Base-by-base conservation (phyloP, 2,888 invertebrate species). In the Mactromeris polynyma region DNA sequence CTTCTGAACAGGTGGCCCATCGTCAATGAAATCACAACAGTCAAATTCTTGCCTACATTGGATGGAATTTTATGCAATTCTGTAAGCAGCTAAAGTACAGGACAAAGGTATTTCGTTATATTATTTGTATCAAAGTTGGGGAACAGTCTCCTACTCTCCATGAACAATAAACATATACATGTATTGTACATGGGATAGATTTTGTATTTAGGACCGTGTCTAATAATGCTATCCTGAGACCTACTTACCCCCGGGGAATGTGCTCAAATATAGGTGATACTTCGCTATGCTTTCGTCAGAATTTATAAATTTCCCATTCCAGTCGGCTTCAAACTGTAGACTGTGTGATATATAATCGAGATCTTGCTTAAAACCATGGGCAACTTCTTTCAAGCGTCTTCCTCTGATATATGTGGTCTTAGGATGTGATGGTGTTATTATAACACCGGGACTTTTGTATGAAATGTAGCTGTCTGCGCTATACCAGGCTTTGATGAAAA, bases 401-500 rank as follows among this genome's bases (percentile, higher is more conserved):
- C 93, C 92, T 51, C 73, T 87, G 3, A 93, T 87, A 17, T 83
- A 86, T 7, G 88, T 91, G 17, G 90, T 36, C 79, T 85, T 38
- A 2, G 93, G 92, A 42, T 89, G 90, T 83, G 78, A 87, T 3
- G 90, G 82, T 36, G 87, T 86, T 51, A 92, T 89, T 26, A 85
- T 87, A 14, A 93, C 85, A 26, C 93, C 93, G 26, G 87, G 77
- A 54, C 93, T 92, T 86, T 92, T 93, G 54, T 92, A 93, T 14
- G 90, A 83, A 11, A 91, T 90, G 83, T 81, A 92, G 1, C 89
- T 89, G 46, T 89, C 89, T 11, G 58, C 54, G 77, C 81, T 82
- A 42, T 92, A 93, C 93, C 93, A 93, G 0, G 79, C 93, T 69
- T 91, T 81, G 0, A 93, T 86, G 84, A 93, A 92, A 46, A 93